A percentile compares a stretch with the other conserved stretches of the same genome.
Evolutionary conservation across 2,797 vertebrate genomes (phyloP).

Genomic region (Gymnothorax reevesii): DNA sequence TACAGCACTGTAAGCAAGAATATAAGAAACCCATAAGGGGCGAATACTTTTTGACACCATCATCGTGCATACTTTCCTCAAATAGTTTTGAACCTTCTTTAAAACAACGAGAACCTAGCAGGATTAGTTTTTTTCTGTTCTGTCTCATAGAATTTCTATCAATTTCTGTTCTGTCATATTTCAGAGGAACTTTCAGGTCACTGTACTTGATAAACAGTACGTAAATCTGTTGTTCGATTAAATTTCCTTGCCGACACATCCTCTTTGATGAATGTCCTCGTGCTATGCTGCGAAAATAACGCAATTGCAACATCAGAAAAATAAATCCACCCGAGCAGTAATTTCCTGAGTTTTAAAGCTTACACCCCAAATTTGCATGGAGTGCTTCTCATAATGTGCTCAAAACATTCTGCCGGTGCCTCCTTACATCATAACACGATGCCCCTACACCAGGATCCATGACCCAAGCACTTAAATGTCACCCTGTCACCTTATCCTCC

Average conservation of each 20-base stretch:
- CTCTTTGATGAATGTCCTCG: too few species aligned
- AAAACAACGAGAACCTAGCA: too few species aligned
- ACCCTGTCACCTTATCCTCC: constrained; percentile 34
- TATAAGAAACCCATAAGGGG: too few species aligned
- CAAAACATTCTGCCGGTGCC: background rate
- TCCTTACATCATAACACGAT: background rate
- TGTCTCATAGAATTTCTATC: background rate
- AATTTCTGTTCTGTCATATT: background rate
- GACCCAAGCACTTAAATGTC: constrained; percentile 29
- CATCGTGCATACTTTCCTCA: too few species aligned
- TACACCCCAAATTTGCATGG: background rate
- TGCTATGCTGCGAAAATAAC: background rate
- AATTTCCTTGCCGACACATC: background rate
- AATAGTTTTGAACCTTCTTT: too few species aligned
- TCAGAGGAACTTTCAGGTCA: background rate
- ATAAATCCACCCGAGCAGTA: background rate
- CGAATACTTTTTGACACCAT: too few species aligned
- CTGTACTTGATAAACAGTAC: background rate
- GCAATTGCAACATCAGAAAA: background rate
- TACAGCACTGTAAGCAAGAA: too few species aligned
- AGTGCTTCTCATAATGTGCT: background rate
- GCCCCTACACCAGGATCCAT: background rate
- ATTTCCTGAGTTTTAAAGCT: background rate
- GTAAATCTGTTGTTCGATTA: background rate
- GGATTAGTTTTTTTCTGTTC: too few species aligned